Evolutionary conservation across 64 coral and sea anemone genomes (phyloP).

Genomic region (Astreopora myriophthalma): DNA sequence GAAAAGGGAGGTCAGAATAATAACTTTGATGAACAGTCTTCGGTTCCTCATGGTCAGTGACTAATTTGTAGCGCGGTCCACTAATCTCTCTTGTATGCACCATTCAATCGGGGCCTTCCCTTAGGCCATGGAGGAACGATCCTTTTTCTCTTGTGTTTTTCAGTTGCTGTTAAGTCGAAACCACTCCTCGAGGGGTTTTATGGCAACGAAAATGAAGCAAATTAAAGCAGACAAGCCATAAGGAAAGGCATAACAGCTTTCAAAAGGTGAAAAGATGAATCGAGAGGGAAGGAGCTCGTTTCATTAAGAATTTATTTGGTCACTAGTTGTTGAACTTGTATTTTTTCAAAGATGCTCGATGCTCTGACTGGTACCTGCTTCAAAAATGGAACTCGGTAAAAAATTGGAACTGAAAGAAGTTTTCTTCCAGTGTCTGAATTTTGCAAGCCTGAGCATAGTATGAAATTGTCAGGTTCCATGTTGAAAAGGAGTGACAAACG

Average conservation of each 20-base stretch:
- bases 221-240: background rate
- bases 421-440: no score
- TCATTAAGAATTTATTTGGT: background rate
- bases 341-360: background rate
- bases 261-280: background rate
- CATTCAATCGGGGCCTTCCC: background rate
- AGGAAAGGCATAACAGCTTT: slow-evolving; percentile 5
- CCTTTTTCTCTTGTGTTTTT: background rate
- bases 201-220: background rate
- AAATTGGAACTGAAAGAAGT: no score
- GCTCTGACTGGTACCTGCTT: slow-evolving; percentile 7
- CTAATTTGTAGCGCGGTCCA: background rate
- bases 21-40: slow-evolving; percentile 80
- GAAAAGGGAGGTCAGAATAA: slow-evolving; percentile 79
- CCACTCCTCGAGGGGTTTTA: background rate
- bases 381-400: background rate
- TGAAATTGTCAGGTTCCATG: no score
- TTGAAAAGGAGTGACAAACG: no score
- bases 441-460: no score
- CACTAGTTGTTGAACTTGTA: background rate
- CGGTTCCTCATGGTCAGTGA: slow-evolving; percentile 51
- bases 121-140: background rate
- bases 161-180: background rate
- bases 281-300: background rate
- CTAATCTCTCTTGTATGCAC: background rate